Percentiles rank a stretch among this genome's conserved stretches.
Conservation (phyloP, 2,797 vertebrate species). For the Ctenochaetus hawaiiensis region DNA sequence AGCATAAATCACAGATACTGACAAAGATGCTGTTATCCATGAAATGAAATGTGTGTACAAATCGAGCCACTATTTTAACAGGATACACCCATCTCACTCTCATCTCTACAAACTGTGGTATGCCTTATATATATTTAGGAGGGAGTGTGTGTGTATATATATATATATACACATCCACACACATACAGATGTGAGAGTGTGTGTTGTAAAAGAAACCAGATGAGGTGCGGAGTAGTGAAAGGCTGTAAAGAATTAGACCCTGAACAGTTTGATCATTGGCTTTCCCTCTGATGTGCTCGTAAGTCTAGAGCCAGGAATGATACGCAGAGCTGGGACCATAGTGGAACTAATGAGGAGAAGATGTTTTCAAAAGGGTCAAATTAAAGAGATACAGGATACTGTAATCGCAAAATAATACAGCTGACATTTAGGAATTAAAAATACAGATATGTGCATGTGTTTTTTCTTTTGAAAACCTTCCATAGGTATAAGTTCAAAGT, state of each 20-base stretch:
- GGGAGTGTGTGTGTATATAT: no score
- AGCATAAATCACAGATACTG: slow-evolving; percentile 49
- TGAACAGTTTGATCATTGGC: slow-evolving; percentile 65
- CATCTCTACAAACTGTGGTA: slow-evolving; percentile 1
- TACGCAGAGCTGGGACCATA: slow-evolving; percentile 21
- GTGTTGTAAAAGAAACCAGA: slow-evolving; percentile 74
- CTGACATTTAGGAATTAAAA: slow-evolving; percentile 22
- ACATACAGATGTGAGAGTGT: no score
- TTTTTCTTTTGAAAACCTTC: slow-evolving; percentile 37
- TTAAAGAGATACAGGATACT: slow-evolving; percentile 35
- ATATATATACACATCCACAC: no score
- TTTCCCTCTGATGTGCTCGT: slow-evolving; percentile 59
- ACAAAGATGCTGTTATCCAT: slow-evolving; percentile 35
- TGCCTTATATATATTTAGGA: slow-evolving; percentile 5
- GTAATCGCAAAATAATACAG: slow-evolving; percentile 11
- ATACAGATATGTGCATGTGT: neutral
- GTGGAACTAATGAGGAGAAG: slow-evolving; percentile 70
- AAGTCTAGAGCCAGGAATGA: slow-evolving; percentile 57
- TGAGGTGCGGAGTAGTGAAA: slow-evolving; percentile 50
- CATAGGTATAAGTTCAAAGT: slow-evolving; percentile 36
- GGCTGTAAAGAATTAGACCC: slow-evolving; percentile 77
- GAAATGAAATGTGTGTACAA: slow-evolving; percentile 43
- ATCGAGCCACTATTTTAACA: slow-evolving; percentile 36
- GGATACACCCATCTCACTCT: slow-evolving; percentile 26
- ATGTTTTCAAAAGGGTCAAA: slow-evolving; percentile 44